Percentiles rank a stretch among this genome's conserved stretches.
Evolutionary conservation across 2,888 invertebrate genomes (phyloP).

Genomic region (Synergus umbraculus): DNA sequence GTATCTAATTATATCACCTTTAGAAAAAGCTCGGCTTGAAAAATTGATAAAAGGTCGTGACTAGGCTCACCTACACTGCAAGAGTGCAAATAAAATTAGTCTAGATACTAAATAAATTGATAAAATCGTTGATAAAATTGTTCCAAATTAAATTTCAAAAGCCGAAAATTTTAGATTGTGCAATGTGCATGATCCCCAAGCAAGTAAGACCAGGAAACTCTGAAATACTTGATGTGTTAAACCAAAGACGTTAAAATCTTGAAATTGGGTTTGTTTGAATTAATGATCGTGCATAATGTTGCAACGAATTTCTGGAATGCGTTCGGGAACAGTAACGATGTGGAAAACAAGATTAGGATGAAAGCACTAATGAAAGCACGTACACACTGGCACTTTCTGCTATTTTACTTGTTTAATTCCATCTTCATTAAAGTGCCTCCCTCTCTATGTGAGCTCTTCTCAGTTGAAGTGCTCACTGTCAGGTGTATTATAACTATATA

Average conservation of each 20-base stretch:
- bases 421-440: slow-evolving; percentile 34
- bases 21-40: background rate
- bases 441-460: slow-evolving; percentile 10
- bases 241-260: background rate
- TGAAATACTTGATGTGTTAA: background rate
- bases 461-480: slow-evolving; percentile 16
- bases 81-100: too few relatives aligned
- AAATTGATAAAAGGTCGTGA: too few relatives aligned
- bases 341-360: slow-evolving; percentile 37
- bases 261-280: background rate
- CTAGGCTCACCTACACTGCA: too few relatives aligned
- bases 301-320: slow-evolving; percentile 24
- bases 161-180: too few relatives aligned
- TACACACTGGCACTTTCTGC: slow-evolving; percentile 24
- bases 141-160: too few relatives aligned
- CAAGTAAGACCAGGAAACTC: background rate
- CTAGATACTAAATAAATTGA: too few relatives aligned
- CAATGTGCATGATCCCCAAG: background rate
- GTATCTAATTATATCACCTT: background rate
- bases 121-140: too few relatives aligned
- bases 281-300: slow-evolving; percentile 7
- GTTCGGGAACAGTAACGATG: slow-evolving; percentile 17
- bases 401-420: slow-evolving; percentile 39
- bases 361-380: slow-evolving; percentile 35
- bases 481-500: background rate